Evolutionary conservation across 2,797 vertebrate genomes (phyloP).

Genomic region (Tragopan temminckii): DNA sequence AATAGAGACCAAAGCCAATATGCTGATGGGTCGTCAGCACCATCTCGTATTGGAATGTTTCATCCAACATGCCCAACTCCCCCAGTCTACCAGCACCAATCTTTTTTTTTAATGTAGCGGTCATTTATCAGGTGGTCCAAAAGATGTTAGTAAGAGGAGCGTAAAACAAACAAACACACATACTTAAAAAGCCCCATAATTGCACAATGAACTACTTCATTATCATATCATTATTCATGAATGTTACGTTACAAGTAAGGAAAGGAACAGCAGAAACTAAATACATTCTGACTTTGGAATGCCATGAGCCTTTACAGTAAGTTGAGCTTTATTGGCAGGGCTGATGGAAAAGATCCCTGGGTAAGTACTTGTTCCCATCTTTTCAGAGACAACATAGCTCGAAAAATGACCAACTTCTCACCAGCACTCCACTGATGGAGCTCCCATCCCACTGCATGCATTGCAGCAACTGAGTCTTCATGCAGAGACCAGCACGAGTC

Average conservation of each 20-base stretch:
- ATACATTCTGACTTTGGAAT: neutral
- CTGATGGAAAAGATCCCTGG: neutral
- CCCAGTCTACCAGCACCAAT: neutral
- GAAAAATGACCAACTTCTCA: neutral
- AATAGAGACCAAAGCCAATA: neutral
- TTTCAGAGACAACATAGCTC: neutral
- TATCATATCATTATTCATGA: neutral
- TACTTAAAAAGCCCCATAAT: neutral
- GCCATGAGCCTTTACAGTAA: neutral
- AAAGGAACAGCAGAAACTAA: neutral
- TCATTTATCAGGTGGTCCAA: neutral
- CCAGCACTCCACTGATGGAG: neutral
- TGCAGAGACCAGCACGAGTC: neutral
- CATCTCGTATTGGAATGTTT: neutral
- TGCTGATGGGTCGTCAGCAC: fast-evolving
- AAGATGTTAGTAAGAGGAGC: neutral
- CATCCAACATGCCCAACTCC: neutral
- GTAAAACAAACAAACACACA: fast-evolving
- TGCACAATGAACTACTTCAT: neutral
- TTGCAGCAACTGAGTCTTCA: neutral
- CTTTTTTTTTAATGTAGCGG: neutral
- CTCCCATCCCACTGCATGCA: fast-evolving
- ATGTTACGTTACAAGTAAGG: neutral
- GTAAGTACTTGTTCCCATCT: neutral
- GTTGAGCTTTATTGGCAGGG: neutral